Conservation (phyloP, 2,888 invertebrate genomes). For the Drosophila borealis region DNA sequence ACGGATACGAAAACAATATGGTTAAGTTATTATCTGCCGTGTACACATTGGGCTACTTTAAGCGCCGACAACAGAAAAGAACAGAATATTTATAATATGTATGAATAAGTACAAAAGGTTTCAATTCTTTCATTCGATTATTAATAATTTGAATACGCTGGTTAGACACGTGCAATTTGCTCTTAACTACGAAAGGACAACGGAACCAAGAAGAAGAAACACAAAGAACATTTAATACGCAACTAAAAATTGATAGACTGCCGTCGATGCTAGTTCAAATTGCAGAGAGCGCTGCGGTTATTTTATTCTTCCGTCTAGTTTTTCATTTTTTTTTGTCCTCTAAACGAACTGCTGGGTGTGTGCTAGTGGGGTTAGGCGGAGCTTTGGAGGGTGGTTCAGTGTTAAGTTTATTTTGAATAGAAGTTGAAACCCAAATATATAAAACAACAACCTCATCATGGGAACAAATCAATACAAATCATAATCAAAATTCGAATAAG, state of each 20-base stretch:
- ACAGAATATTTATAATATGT: slow-evolving; percentile 17
- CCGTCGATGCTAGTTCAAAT: slow-evolving; percentile 17
- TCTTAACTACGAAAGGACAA: slow-evolving; percentile 45
- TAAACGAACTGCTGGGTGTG: slow-evolving; percentile 43
- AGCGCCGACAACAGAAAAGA: slow-evolving; percentile 29
- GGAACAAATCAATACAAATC: slow-evolving; percentile 28
- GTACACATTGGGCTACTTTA: slow-evolving; percentile 43
- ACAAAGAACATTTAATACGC: slow-evolving; percentile 18
- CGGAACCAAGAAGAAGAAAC: slow-evolving; percentile 16
- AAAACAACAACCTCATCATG: slow-evolving; percentile 5
- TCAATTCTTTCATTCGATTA: slow-evolving; percentile 42
- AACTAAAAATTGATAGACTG: slow-evolving; percentile 25
- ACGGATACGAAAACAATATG: slow-evolving; percentile 10
- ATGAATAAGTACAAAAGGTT: slow-evolving; percentile 38
- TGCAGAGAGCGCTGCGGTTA: slow-evolving; percentile 17
- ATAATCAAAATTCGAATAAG: slow-evolving; percentile 11
- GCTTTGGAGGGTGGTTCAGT: slow-evolving; percentile 36
- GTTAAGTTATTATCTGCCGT: slow-evolving; percentile 49
- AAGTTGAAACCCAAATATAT: slow-evolving; percentile 7
- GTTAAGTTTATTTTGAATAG: slow-evolving; percentile 21
- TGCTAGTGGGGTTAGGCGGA: slow-evolving; percentile 44
- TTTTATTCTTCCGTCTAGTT: not conserved
- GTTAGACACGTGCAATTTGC: slow-evolving; percentile 74
- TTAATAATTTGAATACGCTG: slow-evolving; percentile 48
- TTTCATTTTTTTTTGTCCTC: slow-evolving; percentile 22